phyloP scores from a whole-genome alignment of 2,113 vertebrate genomes.

The Loxodonta africana region DNA sequence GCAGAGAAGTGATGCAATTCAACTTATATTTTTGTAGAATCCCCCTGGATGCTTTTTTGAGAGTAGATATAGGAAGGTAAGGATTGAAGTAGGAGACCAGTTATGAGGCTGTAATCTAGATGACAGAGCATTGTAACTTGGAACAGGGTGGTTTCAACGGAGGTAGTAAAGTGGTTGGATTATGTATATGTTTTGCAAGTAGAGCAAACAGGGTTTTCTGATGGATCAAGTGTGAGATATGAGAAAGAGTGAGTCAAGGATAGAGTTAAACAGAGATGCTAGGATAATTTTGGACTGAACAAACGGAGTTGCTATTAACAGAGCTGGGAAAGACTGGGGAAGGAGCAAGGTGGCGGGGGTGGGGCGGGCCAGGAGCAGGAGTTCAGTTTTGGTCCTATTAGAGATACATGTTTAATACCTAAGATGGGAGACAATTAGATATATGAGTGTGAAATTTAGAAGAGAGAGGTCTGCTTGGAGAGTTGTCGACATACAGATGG shows the following conservation, averaged over 20 bases:
- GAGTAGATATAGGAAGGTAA: not conserved
- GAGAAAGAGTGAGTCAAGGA: not conserved
- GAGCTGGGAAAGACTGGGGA: not conserved
- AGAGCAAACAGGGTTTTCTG: not conserved
- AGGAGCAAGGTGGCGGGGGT: not conserved
- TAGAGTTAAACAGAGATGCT: not conserved
- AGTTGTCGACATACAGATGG: not conserved
- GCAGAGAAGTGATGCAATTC: not conserved
- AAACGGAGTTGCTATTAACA: not conserved
- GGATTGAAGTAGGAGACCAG: not conserved
- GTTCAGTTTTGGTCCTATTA: not conserved
- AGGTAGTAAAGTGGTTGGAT: not conserved
- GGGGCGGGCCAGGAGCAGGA: not conserved
- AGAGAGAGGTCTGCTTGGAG: not conserved
- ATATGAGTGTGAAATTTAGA: not conserved
- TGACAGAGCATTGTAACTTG: not conserved
- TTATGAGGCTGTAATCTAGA: not conserved
- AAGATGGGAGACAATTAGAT: not conserved
- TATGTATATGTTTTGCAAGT: not conserved
- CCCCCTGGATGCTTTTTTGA: not conserved
- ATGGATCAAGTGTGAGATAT: not conserved
- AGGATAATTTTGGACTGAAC: not conserved
- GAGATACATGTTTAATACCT: not conserved
- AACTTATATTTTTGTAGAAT: not conserved
- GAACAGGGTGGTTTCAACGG: not conserved